These are phyloP conservation scores for Cyanistes caeruleus DNA, from an alignment of 2,113 vertebrate genomes.

Conservation along the genomic window DNA sequence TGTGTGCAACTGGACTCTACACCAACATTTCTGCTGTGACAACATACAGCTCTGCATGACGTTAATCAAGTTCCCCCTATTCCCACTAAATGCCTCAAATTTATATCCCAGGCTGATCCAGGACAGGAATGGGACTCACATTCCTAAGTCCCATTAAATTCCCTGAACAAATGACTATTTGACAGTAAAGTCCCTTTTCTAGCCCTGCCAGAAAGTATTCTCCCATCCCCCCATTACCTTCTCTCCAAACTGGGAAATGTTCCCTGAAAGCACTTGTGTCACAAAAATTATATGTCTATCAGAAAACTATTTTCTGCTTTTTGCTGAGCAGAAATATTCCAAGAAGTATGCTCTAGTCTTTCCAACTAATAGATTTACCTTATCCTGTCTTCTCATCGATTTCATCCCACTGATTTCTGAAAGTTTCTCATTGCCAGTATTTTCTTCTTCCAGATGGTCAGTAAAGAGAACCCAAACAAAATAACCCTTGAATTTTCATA, in stretches of 20 bases:
- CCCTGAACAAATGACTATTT: neutral
- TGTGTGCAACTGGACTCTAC: fast-evolving
- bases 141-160: neutral
- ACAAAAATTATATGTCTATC: neutral
- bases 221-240: fast-evolving
- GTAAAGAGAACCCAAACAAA: neutral
- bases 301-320: neutral
- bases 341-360: neutral
- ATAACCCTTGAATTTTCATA: neutral
- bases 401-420: neutral
- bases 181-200: neutral
- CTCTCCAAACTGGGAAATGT: neutral
- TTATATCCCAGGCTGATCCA: neutral
- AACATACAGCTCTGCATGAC: fast-evolving
- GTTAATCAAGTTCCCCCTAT: neutral
- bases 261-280: neutral
- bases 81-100: neutral
- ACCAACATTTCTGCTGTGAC: neutral
- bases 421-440: neutral
- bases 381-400: neutral
- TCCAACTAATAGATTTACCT: neutral
- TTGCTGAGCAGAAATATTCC: neutral
- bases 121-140: neutral
- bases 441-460: neutral
- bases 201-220: neutral